These are phyloP conservation scores for Anticlea derivata DNA, from an alignment of 2,888 invertebrate genomes.

Conservation along the genomic window DNA sequence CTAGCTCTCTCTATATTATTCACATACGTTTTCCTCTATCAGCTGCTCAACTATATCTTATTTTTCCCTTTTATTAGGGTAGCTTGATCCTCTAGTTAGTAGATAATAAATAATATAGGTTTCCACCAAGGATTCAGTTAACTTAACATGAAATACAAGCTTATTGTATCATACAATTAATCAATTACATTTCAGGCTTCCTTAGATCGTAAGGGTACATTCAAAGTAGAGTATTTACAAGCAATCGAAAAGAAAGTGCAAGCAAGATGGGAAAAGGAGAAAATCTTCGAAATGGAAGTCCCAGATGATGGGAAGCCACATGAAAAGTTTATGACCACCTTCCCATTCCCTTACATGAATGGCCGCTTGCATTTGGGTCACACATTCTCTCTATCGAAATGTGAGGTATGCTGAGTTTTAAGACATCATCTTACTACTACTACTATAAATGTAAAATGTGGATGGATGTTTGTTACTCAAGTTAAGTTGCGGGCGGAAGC, in stretches of 20 bases:
- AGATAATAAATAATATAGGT: too few relatives aligned
- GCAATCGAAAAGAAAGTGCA: slow-evolving; percentile 95
- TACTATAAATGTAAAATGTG: too few relatives aligned
- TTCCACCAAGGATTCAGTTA: too few relatives aligned
- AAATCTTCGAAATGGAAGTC: slow-evolving; percentile 93
- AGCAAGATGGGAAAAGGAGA: slow-evolving; percentile 91
- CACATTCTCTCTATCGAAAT: slow-evolving; percentile 98
- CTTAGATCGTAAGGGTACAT: slow-evolving; percentile 93
- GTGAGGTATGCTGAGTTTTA: slow-evolving; percentile 87
- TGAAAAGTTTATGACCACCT: slow-evolving; percentile 96
- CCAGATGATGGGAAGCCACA: slow-evolving; percentile 83
- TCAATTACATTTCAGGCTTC: slow-evolving; percentile 67
- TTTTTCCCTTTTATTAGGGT: too few relatives aligned
- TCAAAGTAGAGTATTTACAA: slow-evolving; percentile 96
- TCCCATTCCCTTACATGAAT: slow-evolving; percentile 99
- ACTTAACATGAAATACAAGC: not conserved
- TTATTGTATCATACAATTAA: not conserved
- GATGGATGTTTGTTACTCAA: too few relatives aligned
- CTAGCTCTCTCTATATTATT: too few relatives aligned
- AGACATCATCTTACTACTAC: not conserved
- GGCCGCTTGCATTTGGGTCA: slow-evolving; percentile 98
- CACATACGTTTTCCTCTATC: too few relatives aligned
- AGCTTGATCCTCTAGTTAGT: too few relatives aligned
- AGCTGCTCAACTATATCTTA: too few relatives aligned
- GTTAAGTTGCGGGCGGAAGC: too few relatives aligned